Conservation (phyloP, 2,113 vertebrate species). For the Eleginops maclovinus region DNA sequence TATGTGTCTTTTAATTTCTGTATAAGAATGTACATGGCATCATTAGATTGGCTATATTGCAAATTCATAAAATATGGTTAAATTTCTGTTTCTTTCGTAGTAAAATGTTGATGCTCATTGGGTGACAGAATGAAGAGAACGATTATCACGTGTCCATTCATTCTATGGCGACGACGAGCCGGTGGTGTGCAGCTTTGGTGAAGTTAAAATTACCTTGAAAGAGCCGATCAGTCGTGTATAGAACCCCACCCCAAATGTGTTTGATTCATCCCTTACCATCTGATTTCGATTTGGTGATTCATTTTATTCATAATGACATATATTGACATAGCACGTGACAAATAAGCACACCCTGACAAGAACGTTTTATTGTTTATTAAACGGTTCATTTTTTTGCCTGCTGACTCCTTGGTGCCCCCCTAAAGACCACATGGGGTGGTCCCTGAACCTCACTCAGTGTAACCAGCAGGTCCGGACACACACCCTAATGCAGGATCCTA, state of each 20-base stretch:
- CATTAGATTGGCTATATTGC: background rate
- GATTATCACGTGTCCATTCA: background rate
- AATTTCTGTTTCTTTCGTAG: background rate
- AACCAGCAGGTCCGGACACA: constrained; percentile 23
- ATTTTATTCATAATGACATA: background rate
- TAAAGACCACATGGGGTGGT: constrained; percentile 8
- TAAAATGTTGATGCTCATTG: background rate
- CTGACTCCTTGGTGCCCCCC: background rate
- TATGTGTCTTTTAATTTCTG: background rate
- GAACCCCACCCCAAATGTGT: background rate
- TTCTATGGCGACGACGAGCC: background rate
- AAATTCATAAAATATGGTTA: no score
- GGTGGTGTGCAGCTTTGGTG: background rate
- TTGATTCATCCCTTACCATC: background rate
- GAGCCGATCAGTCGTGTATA: background rate
- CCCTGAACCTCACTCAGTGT: constrained; percentile 11
- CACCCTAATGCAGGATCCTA: constrained; percentile 3
- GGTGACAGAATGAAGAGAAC: background rate
- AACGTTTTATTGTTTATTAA: background rate
- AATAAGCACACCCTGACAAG: background rate
- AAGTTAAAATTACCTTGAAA: background rate
- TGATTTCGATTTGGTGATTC: background rate
- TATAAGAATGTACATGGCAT: background rate
- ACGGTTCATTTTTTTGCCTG: background rate
- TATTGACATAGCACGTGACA: background rate